phyloP scores from a whole-genome alignment of 2,888 invertebrate genomes.

The Dolichomitus sp. region DNA sequence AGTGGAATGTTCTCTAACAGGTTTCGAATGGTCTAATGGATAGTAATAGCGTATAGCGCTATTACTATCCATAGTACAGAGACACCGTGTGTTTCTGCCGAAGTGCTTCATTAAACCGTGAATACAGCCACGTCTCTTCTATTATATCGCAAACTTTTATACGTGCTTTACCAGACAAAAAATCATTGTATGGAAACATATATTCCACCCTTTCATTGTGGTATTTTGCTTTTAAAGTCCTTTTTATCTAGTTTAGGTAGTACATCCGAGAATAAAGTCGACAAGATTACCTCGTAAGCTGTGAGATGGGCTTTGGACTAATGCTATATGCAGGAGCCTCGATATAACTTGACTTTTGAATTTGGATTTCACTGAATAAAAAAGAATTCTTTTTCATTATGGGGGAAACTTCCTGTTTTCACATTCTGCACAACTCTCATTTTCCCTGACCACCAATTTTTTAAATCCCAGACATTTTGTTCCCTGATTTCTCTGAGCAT shows the following conservation, averaged over 20 bases:
- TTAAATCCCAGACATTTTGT: too few species aligned
- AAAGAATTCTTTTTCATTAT: too few species aligned
- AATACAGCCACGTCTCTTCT: not conserved
- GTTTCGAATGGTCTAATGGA: constrained; percentile 32
- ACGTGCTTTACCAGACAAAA: not conserved
- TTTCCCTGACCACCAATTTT: too few species aligned
- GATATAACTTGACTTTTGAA: too few species aligned
- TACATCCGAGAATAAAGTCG: not conserved
- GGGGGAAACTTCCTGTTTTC: too few species aligned
- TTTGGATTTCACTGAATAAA: too few species aligned
- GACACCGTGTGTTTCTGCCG: not conserved
- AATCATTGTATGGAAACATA: not conserved
- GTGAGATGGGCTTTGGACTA: not conserved
- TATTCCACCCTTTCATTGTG: not conserved
- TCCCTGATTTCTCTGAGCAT: too few species aligned
- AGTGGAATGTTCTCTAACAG: constrained; percentile 26
- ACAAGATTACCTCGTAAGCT: not conserved
- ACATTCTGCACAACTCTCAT: too few species aligned
- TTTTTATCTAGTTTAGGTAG: not conserved
- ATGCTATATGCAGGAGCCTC: too few species aligned
- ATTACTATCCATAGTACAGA: not conserved
- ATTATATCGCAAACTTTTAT: not conserved
- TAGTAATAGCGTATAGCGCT: constrained; percentile 5
- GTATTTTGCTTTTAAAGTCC: not conserved
- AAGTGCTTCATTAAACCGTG: constrained; percentile 20